phyloP scores from a whole-genome alignment of 2,888 invertebrate genomes.

The Hyppa rectilinea region DNA sequence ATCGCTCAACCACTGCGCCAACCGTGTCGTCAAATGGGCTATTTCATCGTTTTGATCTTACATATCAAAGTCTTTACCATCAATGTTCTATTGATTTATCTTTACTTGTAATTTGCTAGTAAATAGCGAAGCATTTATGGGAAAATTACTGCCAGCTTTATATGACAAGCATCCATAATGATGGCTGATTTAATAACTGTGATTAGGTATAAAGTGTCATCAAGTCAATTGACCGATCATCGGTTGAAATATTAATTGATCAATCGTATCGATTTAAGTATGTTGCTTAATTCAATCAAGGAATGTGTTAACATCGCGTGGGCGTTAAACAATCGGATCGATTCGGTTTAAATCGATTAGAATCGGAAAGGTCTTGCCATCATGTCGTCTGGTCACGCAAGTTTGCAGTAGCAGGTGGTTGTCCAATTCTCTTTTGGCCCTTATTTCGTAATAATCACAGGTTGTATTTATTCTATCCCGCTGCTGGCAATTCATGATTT shows the following conservation, averaged over 20 bases:
- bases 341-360: slow-evolving; percentile 37
- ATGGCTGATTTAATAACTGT: slow-evolving; percentile 16
- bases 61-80: not conserved
- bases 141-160: not conserved
- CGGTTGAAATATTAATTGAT: slow-evolving; percentile 32
- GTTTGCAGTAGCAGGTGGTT: slow-evolving; percentile 10
- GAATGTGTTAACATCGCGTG: slow-evolving; percentile 41
- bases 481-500: not conserved
- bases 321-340: slow-evolving; percentile 21
- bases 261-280: slow-evolving; percentile 14
- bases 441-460: slow-evolving; percentile 11
- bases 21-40: too few relatives aligned
- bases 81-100: not conserved
- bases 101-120: not conserved
- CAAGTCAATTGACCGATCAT: slow-evolving; percentile 37
- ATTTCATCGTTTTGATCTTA: not conserved
- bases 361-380: slow-evolving; percentile 22
- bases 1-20: too few relatives aligned
- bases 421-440: not conserved
- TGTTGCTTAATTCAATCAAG: slow-evolving; percentile 26
- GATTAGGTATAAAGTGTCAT: too few relatives aligned
- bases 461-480: not conserved
- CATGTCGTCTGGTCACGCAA: slow-evolving; percentile 32
- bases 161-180: not conserved
- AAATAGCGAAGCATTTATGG: not conserved